These are phyloP conservation scores for Epinephelus fuscoguttatus DNA, from an alignment of 2,113 vertebrate species.

Conservation along the genomic window DNA sequence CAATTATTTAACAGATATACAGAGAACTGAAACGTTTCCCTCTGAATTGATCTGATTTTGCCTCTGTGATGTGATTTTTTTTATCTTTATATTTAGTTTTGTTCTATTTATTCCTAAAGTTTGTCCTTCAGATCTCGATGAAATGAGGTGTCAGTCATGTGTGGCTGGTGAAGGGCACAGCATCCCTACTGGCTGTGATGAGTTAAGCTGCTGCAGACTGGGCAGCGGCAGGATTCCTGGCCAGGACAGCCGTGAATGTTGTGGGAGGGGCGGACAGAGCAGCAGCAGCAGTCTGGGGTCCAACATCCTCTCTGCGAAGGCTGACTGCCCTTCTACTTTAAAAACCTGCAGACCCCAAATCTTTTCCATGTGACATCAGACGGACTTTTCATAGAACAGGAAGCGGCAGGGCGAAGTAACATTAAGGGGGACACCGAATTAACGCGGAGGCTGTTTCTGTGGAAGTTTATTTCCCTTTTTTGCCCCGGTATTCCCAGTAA, in stretches of 20 bases:
- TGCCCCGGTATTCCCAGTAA: slow-evolving; percentile 41
- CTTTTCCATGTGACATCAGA: slow-evolving; percentile 30
- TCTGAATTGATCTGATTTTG: too few relatives aligned
- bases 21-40: too few relatives aligned
- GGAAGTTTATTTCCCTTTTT: slow-evolving; percentile 16
- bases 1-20: too few relatives aligned
- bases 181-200: slow-evolving; percentile 15
- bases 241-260: slow-evolving; percentile 57
- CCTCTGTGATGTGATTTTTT: too few relatives aligned
- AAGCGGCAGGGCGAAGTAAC: slow-evolving; percentile 6
- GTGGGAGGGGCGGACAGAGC: slow-evolving; percentile 75
- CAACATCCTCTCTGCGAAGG: slow-evolving; percentile 70
- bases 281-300: slow-evolving; percentile 58
- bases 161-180: not conserved
- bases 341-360: slow-evolving; percentile 14
- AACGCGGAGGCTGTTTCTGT: not conserved
- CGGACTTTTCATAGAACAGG: not conserved
- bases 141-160: too few relatives aligned
- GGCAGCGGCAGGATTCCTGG: slow-evolving; percentile 62
- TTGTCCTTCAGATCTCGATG: too few relatives aligned
- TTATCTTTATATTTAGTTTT: too few relatives aligned
- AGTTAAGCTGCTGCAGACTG: slow-evolving; percentile 25
- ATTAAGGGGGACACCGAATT: not conserved
- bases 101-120: too few relatives aligned
- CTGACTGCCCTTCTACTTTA: slow-evolving; percentile 42